Evolutionary conservation across 2,797 vertebrate species (phyloP), one percentile per base, ranked within the genome.

Genomic region (Pantherophis vulpinus): DNA sequence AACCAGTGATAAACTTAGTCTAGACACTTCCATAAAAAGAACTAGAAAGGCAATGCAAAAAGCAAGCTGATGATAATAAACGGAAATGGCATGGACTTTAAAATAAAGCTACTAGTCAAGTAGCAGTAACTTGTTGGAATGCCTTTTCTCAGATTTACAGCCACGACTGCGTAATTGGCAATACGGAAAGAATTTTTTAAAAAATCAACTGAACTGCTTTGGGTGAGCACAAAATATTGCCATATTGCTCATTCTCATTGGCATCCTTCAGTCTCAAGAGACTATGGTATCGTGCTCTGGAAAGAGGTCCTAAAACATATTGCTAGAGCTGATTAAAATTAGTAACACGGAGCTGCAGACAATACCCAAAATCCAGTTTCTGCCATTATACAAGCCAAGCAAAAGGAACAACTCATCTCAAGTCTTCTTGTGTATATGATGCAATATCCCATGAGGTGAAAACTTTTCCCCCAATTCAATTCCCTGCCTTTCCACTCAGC

Each of bases 1-100:
- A 27, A 51, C 60, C 61, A 3, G 47, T 0, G 47, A 47, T 70
- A 60, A 74, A 90, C 60, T 2, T 37, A 51, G 79, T 93, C 91
- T 91, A 88, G 90, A 91, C 94, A 55, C 18, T 60, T 55, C 93
- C 87, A 90, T 83, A 47, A 93, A 93, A 61, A 20, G 37, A 32
- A 60, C 3, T 0, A 1, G 63, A 32, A 61, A 37, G 14, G 66
- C 37, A 66, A 61, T 16, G 18, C 12, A 47, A 66, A 60, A 87
- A 59, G 27, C 8, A 11, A 59, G 23, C 55, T 0, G 1, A 27
- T 37, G 55, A 74, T 63, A n/a, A 66, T 61, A n/a, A 51, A 55
- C 11, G 47, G 89, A 63, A 51, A 56, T 54, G 13, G 14, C 51
- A 55, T 3, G 27, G 27, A 51, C 86, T 56, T 54, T 87, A 55